Percentiles rank a stretch among this genome's conserved stretches.
phyloP scores from a whole-genome alignment of 2,797 vertebrate genomes.

The Periophthalmus magnuspinnatus region DNA sequence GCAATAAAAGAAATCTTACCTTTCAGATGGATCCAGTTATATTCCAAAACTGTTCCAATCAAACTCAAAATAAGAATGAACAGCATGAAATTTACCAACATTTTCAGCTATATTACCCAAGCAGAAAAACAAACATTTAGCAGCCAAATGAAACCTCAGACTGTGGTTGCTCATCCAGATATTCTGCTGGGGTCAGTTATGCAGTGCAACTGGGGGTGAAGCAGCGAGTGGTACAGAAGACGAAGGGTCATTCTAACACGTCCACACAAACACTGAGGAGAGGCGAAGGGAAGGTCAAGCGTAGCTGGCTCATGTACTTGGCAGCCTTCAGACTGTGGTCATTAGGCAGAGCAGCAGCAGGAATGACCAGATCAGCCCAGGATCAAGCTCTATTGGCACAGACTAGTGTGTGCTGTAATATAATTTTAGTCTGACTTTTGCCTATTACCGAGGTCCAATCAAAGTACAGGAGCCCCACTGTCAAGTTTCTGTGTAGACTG shows the following conservation, averaged over 20 bases:
- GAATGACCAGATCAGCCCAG: conserved; percentile 24
- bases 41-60: neutral
- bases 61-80: neutral
- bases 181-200: conserved; percentile 40
- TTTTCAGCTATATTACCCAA: too few relatives aligned
- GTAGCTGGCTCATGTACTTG: conserved; percentile 57
- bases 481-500: neutral
- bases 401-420: neutral
- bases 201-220: conserved; percentile 23
- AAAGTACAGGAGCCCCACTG: too few relatives aligned
- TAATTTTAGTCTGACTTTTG: neutral
- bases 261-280: conserved; percentile 45
- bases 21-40: neutral
- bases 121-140: neutral
- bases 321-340: conserved; percentile 41
- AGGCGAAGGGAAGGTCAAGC: conserved; percentile 64
- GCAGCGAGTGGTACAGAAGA: conserved; percentile 21
- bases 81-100: too few relatives aligned
- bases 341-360: conserved; percentile 34
- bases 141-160: conserved; percentile 8
- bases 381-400: neutral
- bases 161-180: conserved; percentile 36
- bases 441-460: too few relatives aligned
- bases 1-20: too few relatives aligned
- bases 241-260: conserved; percentile 44